Base-by-base conservation (phyloP, 2,888 invertebrate species). In the Neelides folsomi region DNA sequence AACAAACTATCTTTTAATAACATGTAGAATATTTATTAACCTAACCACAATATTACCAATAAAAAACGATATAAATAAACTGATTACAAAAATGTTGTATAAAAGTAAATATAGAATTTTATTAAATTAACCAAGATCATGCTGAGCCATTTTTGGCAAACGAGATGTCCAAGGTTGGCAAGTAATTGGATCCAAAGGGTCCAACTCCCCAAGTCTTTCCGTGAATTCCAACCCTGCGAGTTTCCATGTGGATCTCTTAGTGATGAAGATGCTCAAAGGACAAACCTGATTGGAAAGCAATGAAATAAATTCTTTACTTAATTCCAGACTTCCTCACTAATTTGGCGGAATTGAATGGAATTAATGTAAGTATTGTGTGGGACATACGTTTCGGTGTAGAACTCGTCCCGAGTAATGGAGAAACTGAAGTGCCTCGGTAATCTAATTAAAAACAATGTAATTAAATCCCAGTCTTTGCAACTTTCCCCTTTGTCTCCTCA, bases 211-310 rank as follows among this genome's bases (percentile, higher is more conserved):
- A 20, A 56, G 59, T 54, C 59, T 52, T 49, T 58, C 59, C 60
- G 46, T 77, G 72, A 94, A 95, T 70, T 94, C 93, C 59, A 97
- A 78, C 20, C 95, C 94, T 46, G 86, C 86, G 54, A 97, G 77
- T 71, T 97, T 97, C 97, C 97, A 97, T 40, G 89, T 87, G 59
- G 94, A 92, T 53, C 83, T 80, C 70, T 85, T 88, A 48, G 90
- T 92, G 59, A 97, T 83, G 65, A 94, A 78, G 65, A 97, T 84
- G 65, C 87, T 86, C 63, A 84, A 83, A 2, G 95, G 95, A 69
- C 88, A 93, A 42, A 97, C 27, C 27, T 27, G 27, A 27, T 27
- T 27, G 27, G 27, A 27, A 27, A 27, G 27, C 7, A 27, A 27
- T 27, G 27, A 7, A 27, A 27, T 27, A 27, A 27, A 27, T 27